These are phyloP conservation scores for Drosophila limbata DNA, from an alignment of 2,888 invertebrate species.

Conservation along the genomic window DNA sequence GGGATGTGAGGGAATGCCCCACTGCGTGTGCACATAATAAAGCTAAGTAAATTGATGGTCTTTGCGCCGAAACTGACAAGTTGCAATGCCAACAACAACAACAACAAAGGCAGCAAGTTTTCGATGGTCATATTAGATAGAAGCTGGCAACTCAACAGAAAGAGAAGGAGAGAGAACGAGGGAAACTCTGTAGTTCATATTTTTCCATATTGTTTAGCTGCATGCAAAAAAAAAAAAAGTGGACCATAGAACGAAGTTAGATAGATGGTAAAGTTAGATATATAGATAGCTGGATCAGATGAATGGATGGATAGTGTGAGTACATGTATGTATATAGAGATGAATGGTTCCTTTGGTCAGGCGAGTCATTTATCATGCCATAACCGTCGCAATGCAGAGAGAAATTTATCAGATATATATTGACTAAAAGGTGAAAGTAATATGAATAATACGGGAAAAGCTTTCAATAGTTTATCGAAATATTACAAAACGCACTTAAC, in stretches of 20 bases:
- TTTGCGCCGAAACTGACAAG: slow-evolving; percentile 80
- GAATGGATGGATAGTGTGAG: slow-evolving; percentile 37
- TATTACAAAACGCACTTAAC: not conserved
- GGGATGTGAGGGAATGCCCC: slow-evolving; percentile 31
- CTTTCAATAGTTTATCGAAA: not conserved
- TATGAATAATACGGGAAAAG: not conserved
- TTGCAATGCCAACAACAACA: slow-evolving; percentile 62
- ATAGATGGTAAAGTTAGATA: slow-evolving; percentile 52
- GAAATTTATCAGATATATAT: slow-evolving; percentile 18
- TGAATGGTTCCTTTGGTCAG: slow-evolving; percentile 55
- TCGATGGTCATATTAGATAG: slow-evolving; percentile 72
- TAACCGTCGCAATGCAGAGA: slow-evolving; percentile 34
- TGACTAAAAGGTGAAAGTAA: slow-evolving; percentile 10
- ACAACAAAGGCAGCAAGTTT: slow-evolving; percentile 49
- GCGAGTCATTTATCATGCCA: slow-evolving; percentile 59
- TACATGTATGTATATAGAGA: slow-evolving; percentile 15
- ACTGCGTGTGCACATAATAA: slow-evolving; percentile 79
- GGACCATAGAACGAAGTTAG: slow-evolving; percentile 28
- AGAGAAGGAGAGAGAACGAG: not conserved
- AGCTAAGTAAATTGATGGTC: slow-evolving; percentile 82
- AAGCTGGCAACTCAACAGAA: slow-evolving; percentile 33
- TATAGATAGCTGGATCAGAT: slow-evolving; percentile 51
- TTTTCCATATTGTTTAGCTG: slow-evolving; percentile 50
- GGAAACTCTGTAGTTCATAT: slow-evolving; percentile 31
- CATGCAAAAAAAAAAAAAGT: slow-evolving; percentile 22